phyloP scores from a whole-genome alignment of 1,140 invertebrate genomes.

The Drosophila watanabei region DNA sequence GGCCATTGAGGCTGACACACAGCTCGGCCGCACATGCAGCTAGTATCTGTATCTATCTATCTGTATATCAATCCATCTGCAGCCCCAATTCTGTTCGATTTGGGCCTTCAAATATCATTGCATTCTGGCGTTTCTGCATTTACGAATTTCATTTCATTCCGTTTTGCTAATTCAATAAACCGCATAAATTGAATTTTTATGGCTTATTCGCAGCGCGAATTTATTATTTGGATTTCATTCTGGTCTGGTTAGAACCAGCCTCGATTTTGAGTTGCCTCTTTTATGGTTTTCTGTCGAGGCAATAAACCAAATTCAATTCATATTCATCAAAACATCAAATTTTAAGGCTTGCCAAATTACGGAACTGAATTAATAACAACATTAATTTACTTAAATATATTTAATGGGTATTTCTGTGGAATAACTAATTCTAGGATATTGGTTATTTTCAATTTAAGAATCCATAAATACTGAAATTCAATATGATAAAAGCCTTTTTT shows the following conservation, averaged over 20 bases:
- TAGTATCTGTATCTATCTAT: slow-evolving; percentile 9
- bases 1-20: slow-evolving; percentile 44
- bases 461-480: not conserved
- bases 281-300: slow-evolving; percentile 1
- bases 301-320: slow-evolving; percentile 52
- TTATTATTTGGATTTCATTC: slow-evolving; percentile 45
- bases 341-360: slow-evolving; percentile 1
- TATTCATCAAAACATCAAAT: slow-evolving; percentile 38
- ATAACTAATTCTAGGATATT: slow-evolving; percentile 5
- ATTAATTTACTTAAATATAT: slow-evolving; percentile 11
- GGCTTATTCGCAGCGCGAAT: slow-evolving; percentile 26
- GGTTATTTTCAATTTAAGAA: not conserved
- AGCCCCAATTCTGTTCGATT: not conserved
- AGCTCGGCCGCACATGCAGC: slow-evolving; percentile 39
- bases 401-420: not conserved
- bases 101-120: slow-evolving; percentile 29
- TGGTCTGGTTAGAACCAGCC: slow-evolving; percentile 35
- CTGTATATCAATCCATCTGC: slow-evolving; percentile 45
- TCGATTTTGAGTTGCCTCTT: slow-evolving; percentile 24
- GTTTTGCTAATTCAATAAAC: slow-evolving; percentile 53
- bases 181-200: slow-evolving; percentile 57
- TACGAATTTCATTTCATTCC: slow-evolving; percentile 31
- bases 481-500: slow-evolving; percentile 14
- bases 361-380: slow-evolving; percentile 35
- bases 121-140: slow-evolving; percentile 45